Conservation (phyloP, 2,888 invertebrate genomes). For the Calephelis perditalis region DNA sequence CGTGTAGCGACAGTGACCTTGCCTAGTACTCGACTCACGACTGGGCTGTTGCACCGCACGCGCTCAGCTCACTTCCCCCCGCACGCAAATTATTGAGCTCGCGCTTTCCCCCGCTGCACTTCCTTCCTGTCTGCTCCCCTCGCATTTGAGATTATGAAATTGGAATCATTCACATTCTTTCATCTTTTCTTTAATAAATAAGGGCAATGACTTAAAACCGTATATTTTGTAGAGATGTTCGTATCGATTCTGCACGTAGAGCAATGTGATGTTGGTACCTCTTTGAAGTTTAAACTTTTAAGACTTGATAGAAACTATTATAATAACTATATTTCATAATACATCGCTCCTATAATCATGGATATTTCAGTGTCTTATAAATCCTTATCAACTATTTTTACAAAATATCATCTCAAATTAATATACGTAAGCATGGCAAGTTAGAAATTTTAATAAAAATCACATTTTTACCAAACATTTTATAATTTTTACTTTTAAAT, state of each 20-base stretch:
- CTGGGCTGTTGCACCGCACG: conserved; percentile 54
- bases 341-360: too few relatives aligned
- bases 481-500: too few relatives aligned
- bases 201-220: background rate
- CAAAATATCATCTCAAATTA: too few relatives aligned
- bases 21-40: conserved; percentile 46
- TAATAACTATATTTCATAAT: too few relatives aligned
- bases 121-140: conserved; percentile 25
- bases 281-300: background rate
- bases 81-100: conserved; percentile 65
- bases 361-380: too few relatives aligned
- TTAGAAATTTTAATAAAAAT: too few relatives aligned
- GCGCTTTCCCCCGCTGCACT: conserved; percentile 39
- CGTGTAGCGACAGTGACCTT: conserved; percentile 67
- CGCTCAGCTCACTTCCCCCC: conserved; percentile 38
- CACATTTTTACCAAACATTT: too few relatives aligned
- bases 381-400: too few relatives aligned
- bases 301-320: too few relatives aligned
- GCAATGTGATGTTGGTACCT: background rate
- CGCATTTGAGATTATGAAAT: conserved; percentile 23
- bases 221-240: background rate
- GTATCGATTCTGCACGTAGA: background rate
- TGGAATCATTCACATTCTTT: conserved; percentile 18
- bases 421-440: too few relatives aligned
- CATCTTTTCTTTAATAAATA: background rate